phyloP scores from a whole-genome alignment of 2,113 vertebrate genomes.

The Falco punctatus region DNA sequence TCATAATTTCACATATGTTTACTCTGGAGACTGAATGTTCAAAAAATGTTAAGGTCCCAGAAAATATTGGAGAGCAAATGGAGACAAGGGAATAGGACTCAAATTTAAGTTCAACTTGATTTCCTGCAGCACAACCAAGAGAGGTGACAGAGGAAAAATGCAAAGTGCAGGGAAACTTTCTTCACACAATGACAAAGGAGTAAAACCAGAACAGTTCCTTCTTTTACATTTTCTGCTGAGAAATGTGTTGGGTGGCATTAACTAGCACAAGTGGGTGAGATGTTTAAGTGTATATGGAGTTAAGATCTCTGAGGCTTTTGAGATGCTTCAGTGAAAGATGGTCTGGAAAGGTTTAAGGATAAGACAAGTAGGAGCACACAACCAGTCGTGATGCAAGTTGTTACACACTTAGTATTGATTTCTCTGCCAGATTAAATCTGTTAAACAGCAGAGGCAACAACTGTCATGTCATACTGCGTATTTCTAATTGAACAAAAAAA shows the following conservation, averaged over 20 bases:
- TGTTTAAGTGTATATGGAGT: neutral
- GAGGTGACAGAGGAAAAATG: neutral
- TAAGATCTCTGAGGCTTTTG: neutral
- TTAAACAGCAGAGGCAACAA: neutral
- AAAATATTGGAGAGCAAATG: neutral
- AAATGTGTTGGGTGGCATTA: neutral
- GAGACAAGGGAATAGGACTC: neutral
- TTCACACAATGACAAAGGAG: neutral
- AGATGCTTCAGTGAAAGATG: neutral
- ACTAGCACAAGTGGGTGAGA: neutral
- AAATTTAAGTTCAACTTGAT: neutral
- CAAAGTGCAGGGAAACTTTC: neutral
- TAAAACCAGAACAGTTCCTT: neutral
- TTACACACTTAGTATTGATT: neutral
- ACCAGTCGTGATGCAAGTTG: neutral
- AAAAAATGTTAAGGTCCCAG: neutral
- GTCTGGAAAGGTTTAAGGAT: neutral
- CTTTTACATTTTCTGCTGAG: neutral
- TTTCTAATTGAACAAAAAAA: neutral
- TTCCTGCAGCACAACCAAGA: neutral
- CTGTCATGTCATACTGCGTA: neutral
- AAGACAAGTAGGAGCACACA: neutral
- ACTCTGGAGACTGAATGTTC: neutral
- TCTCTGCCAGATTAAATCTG: neutral
- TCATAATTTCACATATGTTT: neutral